phyloP scores from a whole-genome alignment of 2,113 vertebrate species.

The Leiothrix lutea region DNA sequence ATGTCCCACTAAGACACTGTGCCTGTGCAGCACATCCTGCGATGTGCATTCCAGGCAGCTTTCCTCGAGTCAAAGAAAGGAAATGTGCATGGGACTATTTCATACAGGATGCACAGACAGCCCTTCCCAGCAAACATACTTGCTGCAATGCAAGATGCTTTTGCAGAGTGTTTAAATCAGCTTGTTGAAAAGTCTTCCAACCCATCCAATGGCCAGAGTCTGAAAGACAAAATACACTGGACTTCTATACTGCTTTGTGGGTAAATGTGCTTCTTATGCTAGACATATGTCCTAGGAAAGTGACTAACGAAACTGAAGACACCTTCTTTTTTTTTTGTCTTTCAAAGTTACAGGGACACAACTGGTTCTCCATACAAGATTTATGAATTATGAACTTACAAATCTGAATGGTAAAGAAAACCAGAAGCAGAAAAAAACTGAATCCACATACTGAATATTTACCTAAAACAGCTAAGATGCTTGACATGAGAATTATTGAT shows the following conservation, averaged over 20 bases:
- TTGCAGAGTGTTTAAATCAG: background rate
- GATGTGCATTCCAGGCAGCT: background rate
- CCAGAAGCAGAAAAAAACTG: background rate
- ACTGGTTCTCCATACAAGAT: background rate
- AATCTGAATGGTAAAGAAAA: background rate
- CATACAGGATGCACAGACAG: accelerated
- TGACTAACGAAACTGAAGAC: background rate
- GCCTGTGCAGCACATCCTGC: background rate
- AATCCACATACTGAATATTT: background rate
- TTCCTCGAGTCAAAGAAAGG: background rate
- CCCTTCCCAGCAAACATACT: background rate
- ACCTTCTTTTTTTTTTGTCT: background rate
- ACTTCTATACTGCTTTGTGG: background rate
- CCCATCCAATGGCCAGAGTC: background rate
- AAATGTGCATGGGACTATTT: background rate
- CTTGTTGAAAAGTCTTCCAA: background rate
- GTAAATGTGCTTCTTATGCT: background rate
- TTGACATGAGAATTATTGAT: background rate
- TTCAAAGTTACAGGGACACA: background rate
- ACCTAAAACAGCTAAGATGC: background rate
- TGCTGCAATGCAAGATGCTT: background rate
- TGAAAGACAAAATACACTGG: background rate
- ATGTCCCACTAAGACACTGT: background rate
- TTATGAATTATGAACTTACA: background rate
- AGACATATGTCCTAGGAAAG: background rate